Percentiles rank a stretch among this genome's conserved stretches.
phyloP scores from a whole-genome alignment of 2,888 invertebrate genomes.

The Standfussiana lucernea region DNA sequence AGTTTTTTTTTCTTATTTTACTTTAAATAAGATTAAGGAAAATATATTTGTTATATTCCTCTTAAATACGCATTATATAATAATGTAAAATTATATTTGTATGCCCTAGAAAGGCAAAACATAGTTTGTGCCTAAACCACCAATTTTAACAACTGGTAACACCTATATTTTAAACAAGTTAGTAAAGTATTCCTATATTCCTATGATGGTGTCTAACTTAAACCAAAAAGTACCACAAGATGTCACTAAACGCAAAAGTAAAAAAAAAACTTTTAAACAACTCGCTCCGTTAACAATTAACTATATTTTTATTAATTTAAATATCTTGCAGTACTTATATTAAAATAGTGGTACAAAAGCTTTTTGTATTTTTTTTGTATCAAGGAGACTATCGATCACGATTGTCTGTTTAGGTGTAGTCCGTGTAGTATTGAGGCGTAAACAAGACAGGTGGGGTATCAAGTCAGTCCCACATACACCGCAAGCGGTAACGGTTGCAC shows the following conservation, averaged over 20 bases:
- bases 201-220: neutral
- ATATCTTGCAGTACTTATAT: neutral
- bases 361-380: neutral
- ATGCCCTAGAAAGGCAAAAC: too few relatives aligned
- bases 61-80: too few relatives aligned
- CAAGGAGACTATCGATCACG: too few relatives aligned
- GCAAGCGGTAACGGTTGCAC: conserved; percentile 69
- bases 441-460: conserved; percentile 57
- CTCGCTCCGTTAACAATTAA: neutral
- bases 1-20: too few relatives aligned
- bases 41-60: too few relatives aligned
- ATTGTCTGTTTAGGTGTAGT: neutral
- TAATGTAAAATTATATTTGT: too few relatives aligned
- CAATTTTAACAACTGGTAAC: too few relatives aligned
- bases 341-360: too few relatives aligned
- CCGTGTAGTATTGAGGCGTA: conserved; percentile 26
- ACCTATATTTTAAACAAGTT: too few relatives aligned
- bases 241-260: conserved; percentile 24
- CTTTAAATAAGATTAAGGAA: too few relatives aligned
- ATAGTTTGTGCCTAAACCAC: too few relatives aligned
- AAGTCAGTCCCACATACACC: conserved; percentile 51
- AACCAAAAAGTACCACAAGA: conserved; percentile 1
- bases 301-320: neutral
- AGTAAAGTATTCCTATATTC: too few relatives aligned
- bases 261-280: neutral